Conservation (phyloP, 1,140 invertebrate genomes). For the Cherax quadricarinatus region DNA sequence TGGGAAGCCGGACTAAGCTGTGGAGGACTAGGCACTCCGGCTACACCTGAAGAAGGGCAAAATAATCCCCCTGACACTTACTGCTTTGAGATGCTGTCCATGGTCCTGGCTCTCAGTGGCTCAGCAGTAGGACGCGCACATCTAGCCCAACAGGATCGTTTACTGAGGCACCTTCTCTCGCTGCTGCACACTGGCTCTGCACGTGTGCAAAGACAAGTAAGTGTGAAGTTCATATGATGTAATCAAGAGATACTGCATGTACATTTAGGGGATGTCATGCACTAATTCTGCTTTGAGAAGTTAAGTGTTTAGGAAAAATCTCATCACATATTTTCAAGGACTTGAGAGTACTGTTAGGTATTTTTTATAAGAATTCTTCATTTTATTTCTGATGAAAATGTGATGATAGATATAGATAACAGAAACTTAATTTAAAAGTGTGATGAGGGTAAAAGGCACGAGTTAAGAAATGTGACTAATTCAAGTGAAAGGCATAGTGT, state of each 20-base stretch:
- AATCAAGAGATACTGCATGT: neutral
- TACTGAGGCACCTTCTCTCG: constrained; percentile 90
- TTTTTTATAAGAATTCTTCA: too few relatives aligned
- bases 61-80: constrained; percentile 87
- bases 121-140: constrained; percentile 93
- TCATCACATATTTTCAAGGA: too few relatives aligned
- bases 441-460: too few relatives aligned
- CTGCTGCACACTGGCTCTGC: constrained; percentile 95
- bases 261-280: too few relatives aligned
- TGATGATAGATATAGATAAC: too few relatives aligned
- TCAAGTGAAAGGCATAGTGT: too few relatives aligned
- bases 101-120: constrained; percentile 95
- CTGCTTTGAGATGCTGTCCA: constrained; percentile 98
- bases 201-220: constrained; percentile 90
- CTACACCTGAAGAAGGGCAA: constrained; percentile 75
- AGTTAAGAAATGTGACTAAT: too few relatives aligned
- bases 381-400: too few relatives aligned
- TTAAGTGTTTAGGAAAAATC: too few relatives aligned
- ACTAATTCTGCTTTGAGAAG: too few relatives aligned
- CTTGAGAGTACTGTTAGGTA: too few relatives aligned
- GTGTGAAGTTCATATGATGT: neutral
- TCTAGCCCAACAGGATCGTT: constrained; percentile 90
- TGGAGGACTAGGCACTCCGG: constrained; percentile 70
- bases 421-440: too few relatives aligned
- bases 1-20: constrained; percentile 70